Evolutionary conservation across 2,797 vertebrate genomes (phyloP).

Genomic region (Eupleurogrammus muticus): DNA sequence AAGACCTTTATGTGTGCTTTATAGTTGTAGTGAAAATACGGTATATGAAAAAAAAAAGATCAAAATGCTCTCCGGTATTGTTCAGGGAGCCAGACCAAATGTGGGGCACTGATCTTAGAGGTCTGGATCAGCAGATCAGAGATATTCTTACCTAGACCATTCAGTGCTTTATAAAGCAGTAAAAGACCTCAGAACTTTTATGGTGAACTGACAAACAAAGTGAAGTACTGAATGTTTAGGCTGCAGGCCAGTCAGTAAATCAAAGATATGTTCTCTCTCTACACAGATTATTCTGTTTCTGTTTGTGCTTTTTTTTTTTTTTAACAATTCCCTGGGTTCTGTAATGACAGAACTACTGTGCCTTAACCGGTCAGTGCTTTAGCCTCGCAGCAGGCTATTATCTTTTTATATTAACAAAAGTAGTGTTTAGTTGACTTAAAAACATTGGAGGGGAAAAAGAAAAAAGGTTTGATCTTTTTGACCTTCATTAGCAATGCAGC

Average conservation of each 20-base stretch:
- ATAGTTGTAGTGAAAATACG: no score
- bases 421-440: not conserved
- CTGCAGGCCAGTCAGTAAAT: constrained; percentile 16
- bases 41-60: no score
- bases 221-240: not conserved
- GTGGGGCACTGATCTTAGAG: no score
- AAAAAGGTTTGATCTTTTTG: not conserved
- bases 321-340: not conserved
- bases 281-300: not conserved
- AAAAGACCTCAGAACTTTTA: no score
- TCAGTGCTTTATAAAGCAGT: no score
- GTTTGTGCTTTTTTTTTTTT: not conserved
- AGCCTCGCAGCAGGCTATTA: constrained; percentile 1
- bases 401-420: constrained; percentile 24
- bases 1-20: no score
- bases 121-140: no score
- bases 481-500: constrained; percentile 11
- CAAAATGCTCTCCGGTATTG: no score
- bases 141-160: no score
- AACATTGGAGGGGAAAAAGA: not conserved
- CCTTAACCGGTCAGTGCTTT: constrained; percentile 1
- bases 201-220: not conserved
- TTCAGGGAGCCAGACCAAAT: no score
- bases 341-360: not conserved
- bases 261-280: constrained; percentile 17